Percentiles rank a stretch among this genome's conserved stretches.
These are phyloP conservation scores for Pseudomyrmex gracilis DNA, from an alignment of 1,140 invertebrate species.

Conservation along the genomic window DNA sequence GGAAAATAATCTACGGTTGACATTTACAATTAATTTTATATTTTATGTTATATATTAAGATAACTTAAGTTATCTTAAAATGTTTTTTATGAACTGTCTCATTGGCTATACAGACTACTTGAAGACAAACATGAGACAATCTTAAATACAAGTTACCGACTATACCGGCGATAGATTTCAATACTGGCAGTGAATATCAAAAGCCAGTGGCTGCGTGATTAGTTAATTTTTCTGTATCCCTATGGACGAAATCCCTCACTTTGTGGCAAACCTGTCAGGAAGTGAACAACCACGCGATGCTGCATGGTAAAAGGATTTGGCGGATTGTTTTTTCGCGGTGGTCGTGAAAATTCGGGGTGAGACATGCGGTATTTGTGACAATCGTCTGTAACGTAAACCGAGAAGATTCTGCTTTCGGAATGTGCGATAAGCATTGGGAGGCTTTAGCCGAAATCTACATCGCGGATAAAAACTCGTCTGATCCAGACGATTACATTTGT, in stretches of 20 bases:
- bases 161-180: no score
- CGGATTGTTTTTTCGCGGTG: constrained; percentile 67
- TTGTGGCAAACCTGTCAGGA: background rate
- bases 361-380: constrained; percentile 74
- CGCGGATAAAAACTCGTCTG: constrained; percentile 71
- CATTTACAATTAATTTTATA: no score
- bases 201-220: background rate
- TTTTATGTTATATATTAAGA: no score
- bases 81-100: no score
- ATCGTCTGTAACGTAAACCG: constrained; percentile 49
- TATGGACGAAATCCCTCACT: background rate
- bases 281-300: constrained; percentile 30
- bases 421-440: constrained; percentile 82
- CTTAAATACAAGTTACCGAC: no score
- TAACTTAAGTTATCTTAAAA: no score
- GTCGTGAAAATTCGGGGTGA: constrained; percentile 61
- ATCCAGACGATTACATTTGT: constrained; percentile 80
- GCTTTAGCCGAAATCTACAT: constrained; percentile 83
- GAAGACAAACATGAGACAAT: no score
- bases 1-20: no score
- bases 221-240: background rate
- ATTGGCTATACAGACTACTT: no score
- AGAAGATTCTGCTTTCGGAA: constrained; percentile 62
- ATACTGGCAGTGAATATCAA: no score
- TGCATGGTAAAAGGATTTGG: constrained; percentile 62